These are phyloP conservation scores for Acanthaster planci DNA, from an alignment of 35 echinoderm and acorn worm genomes.

Conservation along the genomic window DNA sequence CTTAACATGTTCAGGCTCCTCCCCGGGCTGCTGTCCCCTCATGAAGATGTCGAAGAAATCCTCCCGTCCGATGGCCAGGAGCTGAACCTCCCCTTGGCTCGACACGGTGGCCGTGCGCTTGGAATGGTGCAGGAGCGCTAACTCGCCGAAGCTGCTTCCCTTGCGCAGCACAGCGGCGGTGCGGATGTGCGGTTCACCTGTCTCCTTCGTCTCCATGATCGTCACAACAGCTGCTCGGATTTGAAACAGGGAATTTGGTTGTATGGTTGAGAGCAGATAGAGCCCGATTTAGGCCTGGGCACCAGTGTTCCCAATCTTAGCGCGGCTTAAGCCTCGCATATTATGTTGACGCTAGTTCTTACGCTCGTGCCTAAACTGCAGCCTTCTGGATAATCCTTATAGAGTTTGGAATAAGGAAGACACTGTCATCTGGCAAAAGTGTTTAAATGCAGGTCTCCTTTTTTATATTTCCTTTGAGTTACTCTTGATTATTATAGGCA, in stretches of 20 bases:
- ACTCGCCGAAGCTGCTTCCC: conserved; percentile 89
- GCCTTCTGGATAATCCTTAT: no score
- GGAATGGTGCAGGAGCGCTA: conserved; percentile 81
- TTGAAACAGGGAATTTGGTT: not conserved
- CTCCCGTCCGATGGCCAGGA: conserved; percentile 86
- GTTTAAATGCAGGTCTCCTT: no score
- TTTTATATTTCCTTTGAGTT: no score
- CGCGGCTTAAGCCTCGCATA: no score
- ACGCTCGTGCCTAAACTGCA: no score
- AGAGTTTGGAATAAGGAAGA: no score
- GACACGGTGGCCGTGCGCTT: conserved; percentile 86
- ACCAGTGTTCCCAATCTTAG: not conserved
- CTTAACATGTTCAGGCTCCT: conserved; percentile 86
- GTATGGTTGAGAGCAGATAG: not conserved
- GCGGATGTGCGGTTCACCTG: conserved; percentile 63
- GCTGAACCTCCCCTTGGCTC: conserved; percentile 78
- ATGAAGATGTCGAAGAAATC: conserved; percentile 99
- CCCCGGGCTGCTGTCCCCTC: conserved; percentile 74
- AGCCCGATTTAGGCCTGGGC: not conserved
- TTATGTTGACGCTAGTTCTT: no score
- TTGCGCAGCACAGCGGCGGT: conserved; percentile 83
- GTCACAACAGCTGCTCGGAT: conserved; percentile 69
- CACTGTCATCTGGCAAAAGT: no score
- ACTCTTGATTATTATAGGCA: no score
- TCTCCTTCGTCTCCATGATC: conserved; percentile 69